Conservation (phyloP, 1,140 invertebrate genomes). For the Lucilia sericata region DNA sequence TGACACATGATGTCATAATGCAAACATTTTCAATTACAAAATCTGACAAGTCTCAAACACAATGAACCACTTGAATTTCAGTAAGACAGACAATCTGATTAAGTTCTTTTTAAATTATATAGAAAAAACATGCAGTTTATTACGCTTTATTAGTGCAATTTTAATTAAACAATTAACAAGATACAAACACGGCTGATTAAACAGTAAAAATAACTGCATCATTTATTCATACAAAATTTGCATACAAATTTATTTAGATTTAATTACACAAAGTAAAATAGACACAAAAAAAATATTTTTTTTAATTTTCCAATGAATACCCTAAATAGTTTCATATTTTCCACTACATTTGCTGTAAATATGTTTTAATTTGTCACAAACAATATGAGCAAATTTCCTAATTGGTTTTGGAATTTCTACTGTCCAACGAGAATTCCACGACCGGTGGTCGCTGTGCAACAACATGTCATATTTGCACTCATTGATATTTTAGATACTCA, state of each 20-base stretch:
- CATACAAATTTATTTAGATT: neutral
- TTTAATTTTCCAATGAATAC: neutral
- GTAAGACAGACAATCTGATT: neutral
- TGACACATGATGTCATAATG: neutral
- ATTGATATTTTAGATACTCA: neutral
- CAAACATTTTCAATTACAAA: neutral
- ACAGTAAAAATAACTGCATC: neutral
- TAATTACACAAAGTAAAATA: neutral
- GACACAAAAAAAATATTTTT: neutral
- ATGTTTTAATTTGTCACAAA: conserved; percentile 12
- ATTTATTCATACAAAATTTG: neutral
- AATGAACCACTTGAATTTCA: neutral
- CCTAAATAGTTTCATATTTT: neutral
- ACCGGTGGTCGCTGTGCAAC: neutral
- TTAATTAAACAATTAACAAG: conserved; percentile 10
- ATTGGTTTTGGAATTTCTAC: conserved; percentile 16
- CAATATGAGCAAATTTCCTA: neutral
- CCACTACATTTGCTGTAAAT: neutral
- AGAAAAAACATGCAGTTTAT: neutral
- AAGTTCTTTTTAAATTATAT: neutral
- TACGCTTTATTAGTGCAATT: conserved; percentile 10
- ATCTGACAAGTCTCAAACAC: neutral
- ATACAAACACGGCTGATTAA: neutral
- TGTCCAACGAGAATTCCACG: neutral
- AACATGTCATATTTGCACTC: neutral